Percentiles rank a stretch among this genome's conserved stretches.
Evolutionary conservation across 2,797 vertebrate genomes (phyloP).

Genomic region (Mycteria americana): DNA sequence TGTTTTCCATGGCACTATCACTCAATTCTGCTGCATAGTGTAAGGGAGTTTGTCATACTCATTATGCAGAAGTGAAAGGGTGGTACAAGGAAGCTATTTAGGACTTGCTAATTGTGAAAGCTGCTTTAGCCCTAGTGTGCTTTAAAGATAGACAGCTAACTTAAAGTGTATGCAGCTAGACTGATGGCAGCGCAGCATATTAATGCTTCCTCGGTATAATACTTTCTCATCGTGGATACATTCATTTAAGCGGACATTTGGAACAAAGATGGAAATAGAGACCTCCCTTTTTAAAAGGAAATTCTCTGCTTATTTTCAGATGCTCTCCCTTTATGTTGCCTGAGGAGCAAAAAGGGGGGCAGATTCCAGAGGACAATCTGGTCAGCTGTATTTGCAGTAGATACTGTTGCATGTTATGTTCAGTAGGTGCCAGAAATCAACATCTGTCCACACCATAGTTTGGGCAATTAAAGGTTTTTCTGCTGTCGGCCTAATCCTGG

Average conservation of each 20-base stretch:
- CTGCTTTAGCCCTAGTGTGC: not conserved
- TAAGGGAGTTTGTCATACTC: not conserved
- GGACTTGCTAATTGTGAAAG: not conserved
- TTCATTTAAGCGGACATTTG: not conserved
- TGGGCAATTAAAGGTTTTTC: not conserved
- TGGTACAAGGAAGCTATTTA: not conserved
- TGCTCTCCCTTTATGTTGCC: not conserved
- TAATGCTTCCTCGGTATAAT: not conserved
- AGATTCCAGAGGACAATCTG: not conserved
- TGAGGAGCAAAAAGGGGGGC: not conserved
- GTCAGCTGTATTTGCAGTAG: not conserved
- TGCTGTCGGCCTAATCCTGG: not conserved
- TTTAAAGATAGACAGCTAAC: not conserved
- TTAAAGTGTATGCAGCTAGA: not conserved
- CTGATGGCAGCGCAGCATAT: not conserved
- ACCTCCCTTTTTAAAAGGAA: not conserved
- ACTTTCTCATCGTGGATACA: not conserved
- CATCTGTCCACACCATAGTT: not conserved
- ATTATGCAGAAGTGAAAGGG: not conserved
- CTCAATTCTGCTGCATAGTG: fast-evolving
- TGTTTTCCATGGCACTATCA: not conserved
- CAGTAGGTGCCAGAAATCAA: not conserved
- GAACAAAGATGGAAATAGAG: not conserved
- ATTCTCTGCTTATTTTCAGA: not conserved
- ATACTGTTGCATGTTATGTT: not conserved